Conservation (phyloP, 2,113 vertebrate genomes). For the Pongo abelii region DNA sequence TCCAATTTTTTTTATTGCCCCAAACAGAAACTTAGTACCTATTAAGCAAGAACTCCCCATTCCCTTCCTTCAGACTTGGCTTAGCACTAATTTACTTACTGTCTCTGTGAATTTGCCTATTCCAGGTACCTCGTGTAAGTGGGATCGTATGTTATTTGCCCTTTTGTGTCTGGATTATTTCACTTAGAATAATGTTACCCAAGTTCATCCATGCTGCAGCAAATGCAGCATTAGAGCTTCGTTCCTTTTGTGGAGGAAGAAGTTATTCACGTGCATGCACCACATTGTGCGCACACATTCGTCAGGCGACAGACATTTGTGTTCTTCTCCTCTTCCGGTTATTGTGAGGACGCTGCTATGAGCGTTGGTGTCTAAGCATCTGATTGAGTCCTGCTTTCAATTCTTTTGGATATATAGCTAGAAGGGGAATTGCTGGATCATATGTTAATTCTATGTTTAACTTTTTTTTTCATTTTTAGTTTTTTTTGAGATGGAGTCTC, state of each 20-base stretch:
- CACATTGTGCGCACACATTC: neutral
- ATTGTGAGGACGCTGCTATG: neutral
- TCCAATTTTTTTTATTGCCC: neutral
- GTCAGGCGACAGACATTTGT: accelerated
- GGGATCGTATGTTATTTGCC: no score
- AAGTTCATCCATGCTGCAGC: no score
- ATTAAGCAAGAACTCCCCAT: accelerated
- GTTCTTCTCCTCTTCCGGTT: neutral
- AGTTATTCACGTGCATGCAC: accelerated
- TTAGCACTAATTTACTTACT: accelerated
- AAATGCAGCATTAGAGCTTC: neutral
- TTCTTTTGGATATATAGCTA: no score
- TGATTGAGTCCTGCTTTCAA: neutral
- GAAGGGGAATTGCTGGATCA: accelerated
- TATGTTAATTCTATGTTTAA: no score
- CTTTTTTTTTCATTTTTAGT: no score
- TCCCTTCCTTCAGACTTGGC: neutral
- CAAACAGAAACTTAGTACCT: neutral
- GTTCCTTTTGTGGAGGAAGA: neutral
- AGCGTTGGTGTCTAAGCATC: neutral
- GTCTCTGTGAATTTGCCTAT: accelerated
- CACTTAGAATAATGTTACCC: neutral
- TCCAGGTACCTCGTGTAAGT: neutral
- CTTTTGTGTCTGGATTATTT: neutral
- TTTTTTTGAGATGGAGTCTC: no score